Percentiles rank a stretch among this genome's conserved stretches.
Evolutionary conservation across 1,140 invertebrate genomes (phyloP).

Genomic region (Bilobella aurantiaca): DNA sequence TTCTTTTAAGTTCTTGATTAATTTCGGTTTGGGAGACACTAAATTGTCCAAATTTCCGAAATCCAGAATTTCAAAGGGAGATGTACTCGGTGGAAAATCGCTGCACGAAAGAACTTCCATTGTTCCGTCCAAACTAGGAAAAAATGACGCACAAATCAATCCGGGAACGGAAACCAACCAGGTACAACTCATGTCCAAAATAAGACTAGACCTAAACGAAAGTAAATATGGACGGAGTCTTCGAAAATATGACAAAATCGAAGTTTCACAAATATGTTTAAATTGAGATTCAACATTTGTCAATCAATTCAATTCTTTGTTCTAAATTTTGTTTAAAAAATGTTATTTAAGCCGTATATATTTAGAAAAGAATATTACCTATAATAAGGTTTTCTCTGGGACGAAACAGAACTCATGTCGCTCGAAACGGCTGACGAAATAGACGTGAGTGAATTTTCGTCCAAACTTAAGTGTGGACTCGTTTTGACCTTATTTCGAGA

Average conservation of each 20-base stretch:
- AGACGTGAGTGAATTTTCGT: constrained; percentile 33
- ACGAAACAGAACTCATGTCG: constrained; percentile 2
- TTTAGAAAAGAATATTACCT: too few species aligned
- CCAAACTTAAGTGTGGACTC: constrained; percentile 24
- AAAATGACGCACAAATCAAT: constrained; percentile 40
- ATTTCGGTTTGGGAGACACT: constrained; percentile 17
- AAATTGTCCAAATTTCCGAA: constrained; percentile 1
- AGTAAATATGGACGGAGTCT: too few species aligned
- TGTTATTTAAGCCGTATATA: neutral
- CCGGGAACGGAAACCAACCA: constrained; percentile 52
- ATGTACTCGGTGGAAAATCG: constrained; percentile 21
- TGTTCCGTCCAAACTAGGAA: constrained; percentile 40
- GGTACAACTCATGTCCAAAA: too few species aligned
- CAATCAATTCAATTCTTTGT: too few species aligned
- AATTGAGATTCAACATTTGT: too few species aligned
- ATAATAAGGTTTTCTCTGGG: constrained; percentile 32
- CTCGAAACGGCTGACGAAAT: constrained; percentile 19
- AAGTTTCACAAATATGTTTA: too few species aligned
- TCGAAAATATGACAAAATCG: too few species aligned
- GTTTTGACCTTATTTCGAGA: constrained; percentile 23
- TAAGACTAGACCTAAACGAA: too few species aligned
- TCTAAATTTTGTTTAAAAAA: neutral
- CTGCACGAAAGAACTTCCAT: constrained; percentile 26
- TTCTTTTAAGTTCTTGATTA: constrained; percentile 38
- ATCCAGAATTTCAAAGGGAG: constrained; percentile 32